Evolutionary conservation across 1,140 invertebrate species (phyloP).

Genomic region (Nephila pilipes): DNA sequence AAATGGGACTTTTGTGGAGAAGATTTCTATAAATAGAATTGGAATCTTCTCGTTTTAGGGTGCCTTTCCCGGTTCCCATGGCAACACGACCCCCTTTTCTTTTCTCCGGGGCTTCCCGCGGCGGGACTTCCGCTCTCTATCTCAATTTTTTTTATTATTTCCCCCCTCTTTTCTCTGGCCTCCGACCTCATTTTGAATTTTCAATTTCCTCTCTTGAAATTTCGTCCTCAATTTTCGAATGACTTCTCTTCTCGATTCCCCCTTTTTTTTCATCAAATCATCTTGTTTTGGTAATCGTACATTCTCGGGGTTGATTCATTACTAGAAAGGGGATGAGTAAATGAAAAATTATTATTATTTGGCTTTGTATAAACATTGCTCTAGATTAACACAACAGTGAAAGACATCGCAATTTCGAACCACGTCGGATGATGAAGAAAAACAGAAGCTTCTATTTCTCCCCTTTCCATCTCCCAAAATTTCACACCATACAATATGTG

Average conservation of each 20-base stretch:
- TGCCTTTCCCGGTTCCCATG: background rate
- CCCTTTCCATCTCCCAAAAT: too few relatives aligned
- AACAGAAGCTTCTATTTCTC: too few relatives aligned
- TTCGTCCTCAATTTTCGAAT: background rate
- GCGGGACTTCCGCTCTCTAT: background rate
- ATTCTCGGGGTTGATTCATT: too few relatives aligned
- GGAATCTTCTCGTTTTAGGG: background rate
- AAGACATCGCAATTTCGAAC: too few relatives aligned
- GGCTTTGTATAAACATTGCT: too few relatives aligned
- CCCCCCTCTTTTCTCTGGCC: background rate
- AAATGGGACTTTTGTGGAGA: constrained; percentile 15
- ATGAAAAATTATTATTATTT: too few relatives aligned
- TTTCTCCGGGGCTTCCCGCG: background rate
- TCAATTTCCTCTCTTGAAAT: background rate
- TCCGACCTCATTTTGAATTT: background rate
- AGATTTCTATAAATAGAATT: constrained; percentile 9
- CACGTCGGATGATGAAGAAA: too few relatives aligned
- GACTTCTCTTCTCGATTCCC: background rate
- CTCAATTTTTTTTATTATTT: background rate
- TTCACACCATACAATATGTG: too few relatives aligned
- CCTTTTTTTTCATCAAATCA: background rate
- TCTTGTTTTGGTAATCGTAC: too few relatives aligned
- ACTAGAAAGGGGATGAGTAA: too few relatives aligned
- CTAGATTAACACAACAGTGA: too few relatives aligned
- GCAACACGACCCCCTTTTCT: background rate